These are phyloP conservation scores for Coelopa pilipes DNA, from an alignment of 2,888 invertebrate species.

Conservation along the genomic window DNA sequence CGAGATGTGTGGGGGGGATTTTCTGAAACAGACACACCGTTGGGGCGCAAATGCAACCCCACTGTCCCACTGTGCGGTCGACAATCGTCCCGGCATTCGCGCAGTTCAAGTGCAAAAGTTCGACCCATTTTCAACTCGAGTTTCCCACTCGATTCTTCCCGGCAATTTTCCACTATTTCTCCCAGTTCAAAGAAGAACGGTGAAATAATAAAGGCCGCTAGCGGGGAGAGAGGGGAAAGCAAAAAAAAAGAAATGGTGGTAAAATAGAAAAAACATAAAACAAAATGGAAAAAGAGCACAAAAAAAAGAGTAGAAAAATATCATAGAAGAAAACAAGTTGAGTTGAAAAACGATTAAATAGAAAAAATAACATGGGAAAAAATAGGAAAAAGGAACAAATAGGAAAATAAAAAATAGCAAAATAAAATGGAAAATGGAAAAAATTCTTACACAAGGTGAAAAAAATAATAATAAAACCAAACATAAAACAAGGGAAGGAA, in stretches of 20 bases:
- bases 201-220: neutral
- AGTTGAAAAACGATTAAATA: neutral
- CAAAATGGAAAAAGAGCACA: neutral
- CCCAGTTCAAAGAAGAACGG: neutral
- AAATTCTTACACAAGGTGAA: neutral
- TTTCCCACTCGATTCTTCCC: constrained; percentile 3
- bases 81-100: neutral
- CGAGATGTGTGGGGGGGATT: too few relatives aligned
- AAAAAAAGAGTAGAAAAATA: neutral
- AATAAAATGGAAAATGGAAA: neutral
- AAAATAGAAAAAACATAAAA: neutral
- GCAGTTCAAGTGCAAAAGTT: constrained; percentile 29
- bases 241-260: neutral
- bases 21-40: too few relatives aligned
- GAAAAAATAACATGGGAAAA: neutral
- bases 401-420: neutral
- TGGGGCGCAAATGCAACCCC: neutral
- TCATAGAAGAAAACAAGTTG: neutral
- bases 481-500: neutral
- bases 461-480: neutral
- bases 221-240: neutral
- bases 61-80: neutral
- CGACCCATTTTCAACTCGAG: constrained; percentile 25
- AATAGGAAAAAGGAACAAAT: neutral
- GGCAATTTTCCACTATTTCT: constrained; percentile 13